Evolutionary conservation across 2,113 vertebrate species (phyloP).

Genomic region (Eupsittula cactorum): DNA sequence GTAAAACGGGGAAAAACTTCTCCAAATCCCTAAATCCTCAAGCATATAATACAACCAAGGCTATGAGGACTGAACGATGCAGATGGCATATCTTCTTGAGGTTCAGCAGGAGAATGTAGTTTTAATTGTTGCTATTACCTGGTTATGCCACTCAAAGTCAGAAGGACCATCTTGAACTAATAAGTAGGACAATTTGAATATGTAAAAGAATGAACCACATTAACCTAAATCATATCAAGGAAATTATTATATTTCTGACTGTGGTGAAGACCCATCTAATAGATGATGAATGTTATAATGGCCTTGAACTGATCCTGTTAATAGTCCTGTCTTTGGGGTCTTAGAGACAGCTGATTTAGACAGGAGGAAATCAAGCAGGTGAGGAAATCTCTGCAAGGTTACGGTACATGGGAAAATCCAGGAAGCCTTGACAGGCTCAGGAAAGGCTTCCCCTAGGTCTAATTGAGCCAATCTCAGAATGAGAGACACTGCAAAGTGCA

Average conservation of each 20-base stretch:
- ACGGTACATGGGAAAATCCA: fast-evolving
- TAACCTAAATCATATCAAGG: neutral
- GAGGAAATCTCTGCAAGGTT: neutral
- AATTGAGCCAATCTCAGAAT: neutral
- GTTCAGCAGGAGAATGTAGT: neutral
- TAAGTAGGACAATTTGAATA: neutral
- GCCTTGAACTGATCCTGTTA: neutral
- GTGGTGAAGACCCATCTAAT: fast-evolving
- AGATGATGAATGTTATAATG: neutral
- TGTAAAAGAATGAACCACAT: neutral
- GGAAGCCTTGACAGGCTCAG: neutral
- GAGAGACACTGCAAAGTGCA: neutral
- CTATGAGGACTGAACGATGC: neutral
- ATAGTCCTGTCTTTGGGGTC: neutral
- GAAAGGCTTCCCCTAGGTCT: neutral
- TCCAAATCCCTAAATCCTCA: neutral
- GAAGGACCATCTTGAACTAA: neutral
- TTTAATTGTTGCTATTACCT: neutral
- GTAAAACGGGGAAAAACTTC: neutral
- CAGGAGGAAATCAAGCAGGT: neutral
- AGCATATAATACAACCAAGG: neutral
- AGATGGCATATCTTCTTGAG: neutral
- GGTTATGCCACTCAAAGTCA: neutral
- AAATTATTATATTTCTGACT: neutral
- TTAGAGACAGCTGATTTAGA: neutral